phyloP scores from a whole-genome alignment of 2,888 invertebrate genomes.

The Lycocerus yunnanus region DNA sequence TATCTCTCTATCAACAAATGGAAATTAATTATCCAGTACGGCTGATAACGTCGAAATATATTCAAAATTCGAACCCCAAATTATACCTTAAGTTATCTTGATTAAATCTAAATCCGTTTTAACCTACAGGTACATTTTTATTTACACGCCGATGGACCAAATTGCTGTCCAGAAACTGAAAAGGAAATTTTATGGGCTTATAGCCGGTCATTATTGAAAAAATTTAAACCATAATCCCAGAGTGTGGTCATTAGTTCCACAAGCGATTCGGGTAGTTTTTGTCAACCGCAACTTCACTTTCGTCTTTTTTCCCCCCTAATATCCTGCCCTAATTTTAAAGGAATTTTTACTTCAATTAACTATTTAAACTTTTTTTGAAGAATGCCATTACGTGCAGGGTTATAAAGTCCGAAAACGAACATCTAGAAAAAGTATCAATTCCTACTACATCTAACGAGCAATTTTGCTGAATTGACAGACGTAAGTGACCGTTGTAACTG shows the following conservation, averaged over 20 bases:
- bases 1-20: slow-evolving; percentile 4
- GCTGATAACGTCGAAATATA: background rate
- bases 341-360: background rate
- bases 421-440: background rate
- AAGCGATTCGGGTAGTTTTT: background rate
- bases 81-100: background rate
- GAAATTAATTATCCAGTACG: slow-evolving; percentile 1
- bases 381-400: background rate
- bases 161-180: background rate
- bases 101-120: background rate
- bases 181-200: background rate
- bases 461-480: background rate
- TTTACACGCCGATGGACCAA: background rate
- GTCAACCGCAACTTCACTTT: background rate
- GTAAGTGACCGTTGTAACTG: background rate
- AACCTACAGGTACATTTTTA: background rate
- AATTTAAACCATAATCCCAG: background rate
- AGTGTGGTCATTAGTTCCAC: background rate
- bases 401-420: background rate
- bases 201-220: background rate
- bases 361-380: background rate
- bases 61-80: background rate
- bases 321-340: background rate
- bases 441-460: background rate
- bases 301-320: background rate